These are phyloP conservation scores for Hydrotaea cyrtoneurina DNA, from an alignment of 2,888 invertebrate genomes.

Conservation along the genomic window DNA sequence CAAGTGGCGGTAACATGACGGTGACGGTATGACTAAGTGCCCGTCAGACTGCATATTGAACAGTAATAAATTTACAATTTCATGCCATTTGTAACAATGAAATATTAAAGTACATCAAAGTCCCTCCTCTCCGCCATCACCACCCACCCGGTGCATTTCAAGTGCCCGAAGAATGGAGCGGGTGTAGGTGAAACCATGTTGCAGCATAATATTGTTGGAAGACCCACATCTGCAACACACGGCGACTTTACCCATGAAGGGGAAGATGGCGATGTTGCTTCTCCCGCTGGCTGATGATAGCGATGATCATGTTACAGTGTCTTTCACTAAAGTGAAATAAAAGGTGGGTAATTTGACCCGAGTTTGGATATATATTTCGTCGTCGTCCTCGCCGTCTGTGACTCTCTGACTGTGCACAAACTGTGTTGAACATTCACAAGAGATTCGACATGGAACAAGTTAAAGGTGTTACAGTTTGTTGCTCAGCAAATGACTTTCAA, in stretches of 20 bases:
- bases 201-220: constrained; percentile 26
- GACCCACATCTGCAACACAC: constrained; percentile 24
- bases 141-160: not conserved
- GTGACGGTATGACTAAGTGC: constrained; percentile 26
- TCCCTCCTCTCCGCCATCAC: not conserved
- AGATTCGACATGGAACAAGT: constrained; percentile 15
- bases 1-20: not conserved
- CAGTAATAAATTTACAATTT: constrained; percentile 76
- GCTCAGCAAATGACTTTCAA: constrained; percentile 46
- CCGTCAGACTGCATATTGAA: constrained; percentile 56
- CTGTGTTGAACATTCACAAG: constrained; percentile 7
- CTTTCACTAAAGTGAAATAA: constrained; percentile 52
- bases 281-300: not conserved
- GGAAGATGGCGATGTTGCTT: constrained; percentile 3
- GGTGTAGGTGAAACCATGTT: not conserved
- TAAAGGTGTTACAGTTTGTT: constrained; percentile 42
- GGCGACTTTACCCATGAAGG: not conserved
- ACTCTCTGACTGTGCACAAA: constrained; percentile 21
- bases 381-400: not conserved
- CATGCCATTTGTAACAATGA: constrained; percentile 67
- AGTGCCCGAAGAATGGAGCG: constrained; percentile 4
- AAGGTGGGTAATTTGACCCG: constrained; percentile 58
- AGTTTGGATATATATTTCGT: constrained; percentile 35
- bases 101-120: constrained; percentile 53
- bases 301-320: constrained; percentile 46